Percentiles rank a stretch among this genome's conserved stretches.
phyloP scores from a whole-genome alignment of 2,113 vertebrate species.

The Fregata magnificens region DNA sequence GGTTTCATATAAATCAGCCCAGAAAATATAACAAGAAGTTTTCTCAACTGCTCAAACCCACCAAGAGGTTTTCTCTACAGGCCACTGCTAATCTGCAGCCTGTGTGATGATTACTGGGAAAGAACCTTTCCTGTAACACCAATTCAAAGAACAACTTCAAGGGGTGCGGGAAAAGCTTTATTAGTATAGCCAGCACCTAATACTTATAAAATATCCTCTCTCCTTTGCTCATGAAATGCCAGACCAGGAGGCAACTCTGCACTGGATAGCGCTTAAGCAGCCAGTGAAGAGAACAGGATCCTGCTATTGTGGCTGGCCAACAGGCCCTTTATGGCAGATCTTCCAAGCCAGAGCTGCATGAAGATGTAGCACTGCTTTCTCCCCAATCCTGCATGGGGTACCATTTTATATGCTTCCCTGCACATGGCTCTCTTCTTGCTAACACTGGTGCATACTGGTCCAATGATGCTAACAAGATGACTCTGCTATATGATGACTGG shows the following conservation, averaged over 20 bases:
- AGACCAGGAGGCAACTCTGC: background rate
- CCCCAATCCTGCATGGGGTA: background rate
- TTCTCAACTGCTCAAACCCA: background rate
- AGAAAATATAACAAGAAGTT: background rate
- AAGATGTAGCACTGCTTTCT: background rate
- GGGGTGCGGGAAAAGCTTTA: background rate
- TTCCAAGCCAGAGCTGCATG: background rate
- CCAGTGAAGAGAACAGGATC: background rate
- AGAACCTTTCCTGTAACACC: background rate
- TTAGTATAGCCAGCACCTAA: background rate
- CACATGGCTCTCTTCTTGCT: background rate
- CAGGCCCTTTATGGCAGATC: rapidly evolving
- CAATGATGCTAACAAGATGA: rapidly evolving
- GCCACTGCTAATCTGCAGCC: background rate
- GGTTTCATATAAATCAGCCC: background rate
- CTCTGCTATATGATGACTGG: background rate
- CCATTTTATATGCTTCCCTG: background rate
- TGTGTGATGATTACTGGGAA: background rate
- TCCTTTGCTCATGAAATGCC: background rate
- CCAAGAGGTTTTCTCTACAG: background rate
- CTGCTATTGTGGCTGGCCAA: background rate
- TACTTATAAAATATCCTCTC: background rate
- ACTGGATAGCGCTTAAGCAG: rapidly evolving
- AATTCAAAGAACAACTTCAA: background rate
- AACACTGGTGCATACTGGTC: background rate